These are phyloP conservation scores for Scomber scombrus DNA, from an alignment of 2,113 vertebrate species.

Conservation along the genomic window DNA sequence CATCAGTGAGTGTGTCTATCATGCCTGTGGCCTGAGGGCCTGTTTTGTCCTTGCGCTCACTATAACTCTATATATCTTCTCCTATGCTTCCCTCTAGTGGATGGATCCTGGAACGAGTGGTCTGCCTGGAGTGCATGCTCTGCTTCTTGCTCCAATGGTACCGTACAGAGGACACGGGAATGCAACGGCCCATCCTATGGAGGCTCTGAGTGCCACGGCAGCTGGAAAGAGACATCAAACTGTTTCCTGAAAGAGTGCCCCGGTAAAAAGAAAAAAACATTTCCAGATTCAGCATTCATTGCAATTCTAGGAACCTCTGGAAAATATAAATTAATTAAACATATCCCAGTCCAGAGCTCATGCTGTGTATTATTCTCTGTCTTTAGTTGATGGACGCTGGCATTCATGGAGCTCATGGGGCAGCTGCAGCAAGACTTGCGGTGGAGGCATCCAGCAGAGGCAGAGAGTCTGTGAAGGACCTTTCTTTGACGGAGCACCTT, in stretches of 20 bases:
- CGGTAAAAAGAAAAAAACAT: conserved; percentile 79
- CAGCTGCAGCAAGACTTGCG: conserved; percentile 92
- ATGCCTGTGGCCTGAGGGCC: conserved; percentile 22
- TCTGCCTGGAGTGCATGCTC: conserved; percentile 94
- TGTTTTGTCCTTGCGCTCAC: not conserved
- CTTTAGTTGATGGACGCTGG: conserved; percentile 95
- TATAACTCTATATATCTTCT: conserved; percentile 17
- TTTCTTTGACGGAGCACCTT: conserved; percentile 91
- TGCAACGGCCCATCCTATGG: conserved; percentile 98
- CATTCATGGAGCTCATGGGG: conserved; percentile 92
- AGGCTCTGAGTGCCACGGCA: conserved; percentile 94
- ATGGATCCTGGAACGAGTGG: conserved; percentile 98
- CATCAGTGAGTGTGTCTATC: conserved; percentile 24
- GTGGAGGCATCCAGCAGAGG: conserved; percentile 91
- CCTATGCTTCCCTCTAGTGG: conserved; percentile 90
- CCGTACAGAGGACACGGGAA: conserved; percentile 93
- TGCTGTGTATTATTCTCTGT: conserved; percentile 30
- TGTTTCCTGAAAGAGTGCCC: conserved; percentile 96
- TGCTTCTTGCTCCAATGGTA: conserved; percentile 94
- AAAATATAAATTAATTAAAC: not conserved
- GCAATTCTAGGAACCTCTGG: not conserved
- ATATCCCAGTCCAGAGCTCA: conserved; percentile 19
- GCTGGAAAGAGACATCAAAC: conserved; percentile 90
- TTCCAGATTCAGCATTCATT: not conserved
- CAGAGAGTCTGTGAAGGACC: conserved; percentile 92